phyloP scores from a whole-genome alignment of 2,113 vertebrate genomes.

The Mastomys natalensis region DNA sequence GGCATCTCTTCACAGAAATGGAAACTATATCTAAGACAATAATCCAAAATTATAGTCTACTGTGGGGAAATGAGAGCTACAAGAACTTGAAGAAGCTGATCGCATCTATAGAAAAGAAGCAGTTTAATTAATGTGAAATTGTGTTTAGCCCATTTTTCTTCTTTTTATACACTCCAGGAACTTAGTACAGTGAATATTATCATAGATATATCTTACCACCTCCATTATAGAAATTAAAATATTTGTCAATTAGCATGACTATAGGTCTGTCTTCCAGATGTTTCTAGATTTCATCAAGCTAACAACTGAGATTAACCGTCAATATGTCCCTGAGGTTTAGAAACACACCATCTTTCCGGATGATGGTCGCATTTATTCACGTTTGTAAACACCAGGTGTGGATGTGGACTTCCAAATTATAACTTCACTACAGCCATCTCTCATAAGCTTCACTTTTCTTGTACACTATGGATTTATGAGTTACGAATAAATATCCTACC shows the following conservation, averaged over 20 bases:
- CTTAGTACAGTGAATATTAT: not conserved
- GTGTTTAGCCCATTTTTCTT: not conserved
- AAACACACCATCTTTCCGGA: fast-evolving
- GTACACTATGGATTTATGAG: not conserved
- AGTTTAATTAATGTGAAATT: not conserved
- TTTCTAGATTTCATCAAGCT: not conserved
- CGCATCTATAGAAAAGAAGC: not conserved
- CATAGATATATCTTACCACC: not conserved
- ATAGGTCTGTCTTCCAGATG: not conserved
- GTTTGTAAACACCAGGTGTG: not conserved
- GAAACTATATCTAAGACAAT: too few relatives aligned
- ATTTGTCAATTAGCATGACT: not conserved
- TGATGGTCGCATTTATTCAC: not conserved
- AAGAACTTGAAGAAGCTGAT: not conserved
- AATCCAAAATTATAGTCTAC: not conserved
- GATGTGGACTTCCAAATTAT: not conserved
- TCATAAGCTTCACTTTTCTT: not conserved
- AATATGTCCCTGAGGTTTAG: not conserved
- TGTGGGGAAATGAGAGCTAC: not conserved
- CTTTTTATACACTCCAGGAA: not conserved
- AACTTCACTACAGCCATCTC: fast-evolving
- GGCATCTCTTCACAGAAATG: too few relatives aligned
- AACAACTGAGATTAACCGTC: not conserved
- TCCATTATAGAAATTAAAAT: too few relatives aligned
- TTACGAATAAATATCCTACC: not conserved